Evolutionary conservation across 1,140 invertebrate species (phyloP), one percentile per base, ranked within the genome.

Genomic region (Pentalonia nigronervosa): DNA sequence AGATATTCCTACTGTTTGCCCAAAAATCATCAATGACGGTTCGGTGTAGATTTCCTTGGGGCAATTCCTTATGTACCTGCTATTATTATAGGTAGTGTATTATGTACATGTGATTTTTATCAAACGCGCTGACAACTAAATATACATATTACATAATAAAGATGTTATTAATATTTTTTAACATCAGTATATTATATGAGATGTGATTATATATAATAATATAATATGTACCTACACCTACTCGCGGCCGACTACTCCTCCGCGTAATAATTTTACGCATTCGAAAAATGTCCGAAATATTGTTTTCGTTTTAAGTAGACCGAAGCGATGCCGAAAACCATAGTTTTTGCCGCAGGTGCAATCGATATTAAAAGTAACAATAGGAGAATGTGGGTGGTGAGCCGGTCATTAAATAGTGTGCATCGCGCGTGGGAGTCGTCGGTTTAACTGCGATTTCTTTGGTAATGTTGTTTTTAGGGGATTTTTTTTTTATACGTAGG

Each of bases 261-360:
- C 14, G 11, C 60, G 60, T 17, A 76, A 76, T 76, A n/a, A 34
- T 76, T 34, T 17, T 76, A n/a, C n/a, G 60, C 30, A n/a, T 76
- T 76, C n/a, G n/a, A 76, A 76, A n/a, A 76, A 30, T 21, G 11
- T 48, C 23, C 30, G 17, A 21, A 23, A n/a, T 48, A 48, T 83
- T 36, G 76, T 83, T 36, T 83, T 87, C 41, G 41, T 87, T 87
- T 87, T 48, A 36, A 48, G 41, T 87, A 83, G 48, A 87, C 87
- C 48, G 60, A 76, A 76, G 48, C 50, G 48, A 34, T 89, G 87
- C 21, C 87, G 50, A 89, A 89, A 53, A 53, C 36, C 9, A 89
- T 25, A 30, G 7, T 53, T 89, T 88, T 89, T 56, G 67, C 90
- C 90, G 56, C 90, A 81, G 90, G 90, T 91, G 90, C 67, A 48